Percentiles rank a stretch among this genome's conserved stretches.
Evolutionary conservation across 2,888 invertebrate species (phyloP).

Genomic region (Sarcophaga rosellei): DNA sequence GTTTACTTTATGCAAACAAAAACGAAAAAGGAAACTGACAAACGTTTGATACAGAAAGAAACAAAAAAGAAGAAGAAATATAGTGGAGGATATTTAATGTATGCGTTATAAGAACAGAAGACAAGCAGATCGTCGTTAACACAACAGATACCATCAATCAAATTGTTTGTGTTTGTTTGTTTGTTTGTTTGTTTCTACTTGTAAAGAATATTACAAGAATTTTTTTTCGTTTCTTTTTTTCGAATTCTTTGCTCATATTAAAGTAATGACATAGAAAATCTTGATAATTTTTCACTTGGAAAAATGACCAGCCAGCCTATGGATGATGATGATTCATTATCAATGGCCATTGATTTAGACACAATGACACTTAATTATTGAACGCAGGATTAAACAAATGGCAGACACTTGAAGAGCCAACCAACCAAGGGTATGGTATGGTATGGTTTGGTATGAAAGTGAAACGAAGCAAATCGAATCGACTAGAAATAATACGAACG

Average conservation of each 20-base stretch:
- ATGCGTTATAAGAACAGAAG: not conserved
- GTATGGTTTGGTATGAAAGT: not conserved
- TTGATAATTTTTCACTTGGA: conserved; percentile 10
- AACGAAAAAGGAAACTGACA: conserved; percentile 2
- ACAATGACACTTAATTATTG: conserved; percentile 59
- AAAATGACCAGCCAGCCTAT: not conserved
- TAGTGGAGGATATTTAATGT: no score
- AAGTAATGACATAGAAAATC: conserved; percentile 11
- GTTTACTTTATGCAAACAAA: not conserved
- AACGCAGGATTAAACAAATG: conserved; percentile 53
- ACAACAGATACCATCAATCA: conserved; percentile 42
- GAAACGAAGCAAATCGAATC: not conserved
- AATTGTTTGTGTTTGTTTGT: conserved; percentile 1
- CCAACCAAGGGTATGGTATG: not conserved
- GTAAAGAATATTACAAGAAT: not conserved
- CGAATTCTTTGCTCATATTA: not conserved
- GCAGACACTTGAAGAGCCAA: conserved; percentile 27
- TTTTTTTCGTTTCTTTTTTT: not conserved
- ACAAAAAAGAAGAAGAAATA: not conserved
- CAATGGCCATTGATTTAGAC: conserved; percentile 45
- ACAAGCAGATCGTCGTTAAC: not conserved
- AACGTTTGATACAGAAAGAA: not conserved
- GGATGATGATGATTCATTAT: conserved; percentile 38
- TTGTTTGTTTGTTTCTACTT: not conserved
- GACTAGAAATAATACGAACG: not conserved